Percentiles rank a stretch among this genome's conserved stretches.
Conservation (phyloP, 2,113 vertebrate species). For the Oncorhynchus kisutch region DNA sequence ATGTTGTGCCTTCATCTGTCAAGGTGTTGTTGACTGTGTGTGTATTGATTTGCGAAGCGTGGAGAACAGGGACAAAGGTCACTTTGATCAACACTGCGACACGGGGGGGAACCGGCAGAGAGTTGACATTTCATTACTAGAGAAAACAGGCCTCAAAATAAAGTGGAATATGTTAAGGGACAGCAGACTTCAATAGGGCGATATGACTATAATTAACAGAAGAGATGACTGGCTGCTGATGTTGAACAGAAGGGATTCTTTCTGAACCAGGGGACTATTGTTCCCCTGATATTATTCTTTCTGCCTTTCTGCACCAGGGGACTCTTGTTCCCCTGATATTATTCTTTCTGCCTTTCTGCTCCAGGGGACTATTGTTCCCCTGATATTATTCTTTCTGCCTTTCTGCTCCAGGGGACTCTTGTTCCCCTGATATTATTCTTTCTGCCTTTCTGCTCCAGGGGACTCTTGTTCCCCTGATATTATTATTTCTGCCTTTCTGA, state of each 20-base stretch:
- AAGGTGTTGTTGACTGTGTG: constrained; percentile 71
- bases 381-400: constrained; percentile 51
- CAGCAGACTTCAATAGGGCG: constrained; percentile 74
- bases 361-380: not conserved
- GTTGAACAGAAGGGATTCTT: constrained; percentile 58
- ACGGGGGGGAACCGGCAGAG: constrained; percentile 65
- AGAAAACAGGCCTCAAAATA: constrained; percentile 81
- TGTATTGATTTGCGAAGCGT: constrained; percentile 86
- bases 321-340: constrained; percentile 86
- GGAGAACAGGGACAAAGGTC: constrained; percentile 79
- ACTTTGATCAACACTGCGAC: constrained; percentile 87
- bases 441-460: too few relatives aligned
- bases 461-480: too few relatives aligned
- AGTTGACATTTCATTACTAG: constrained; percentile 89
- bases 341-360: constrained; percentile 60
- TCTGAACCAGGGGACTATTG: constrained; percentile 33
- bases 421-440: too few relatives aligned
- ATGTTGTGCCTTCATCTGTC: constrained; percentile 84
- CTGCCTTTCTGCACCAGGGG: constrained; percentile 69
- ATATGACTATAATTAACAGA: constrained; percentile 89
- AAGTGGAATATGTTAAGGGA: constrained; percentile 84
- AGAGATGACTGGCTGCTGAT: constrained; percentile 68
- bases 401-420: too few relatives aligned
- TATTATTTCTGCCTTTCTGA: constrained; percentile 22
- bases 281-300: constrained; percentile 65